Conservation (phyloP, 2,888 invertebrate genomes). For the Hedychridium roseum region DNA sequence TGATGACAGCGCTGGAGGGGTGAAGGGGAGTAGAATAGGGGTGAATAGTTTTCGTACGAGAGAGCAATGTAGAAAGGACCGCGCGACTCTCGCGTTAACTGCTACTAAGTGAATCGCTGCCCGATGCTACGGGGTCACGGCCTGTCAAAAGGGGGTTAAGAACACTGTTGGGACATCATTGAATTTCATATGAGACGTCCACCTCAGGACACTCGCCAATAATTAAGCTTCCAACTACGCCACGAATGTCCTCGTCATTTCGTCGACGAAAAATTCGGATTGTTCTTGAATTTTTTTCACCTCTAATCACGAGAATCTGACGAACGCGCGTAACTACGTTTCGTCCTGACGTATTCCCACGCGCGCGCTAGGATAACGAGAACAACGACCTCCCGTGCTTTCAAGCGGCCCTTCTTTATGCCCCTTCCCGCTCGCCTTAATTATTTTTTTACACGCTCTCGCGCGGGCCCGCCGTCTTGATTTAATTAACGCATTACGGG, state of each 20-base stretch:
- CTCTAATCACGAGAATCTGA: no score
- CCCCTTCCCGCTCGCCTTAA: slow-evolving; percentile 28
- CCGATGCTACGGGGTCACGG: slow-evolving; percentile 43
- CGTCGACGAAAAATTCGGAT: no score
- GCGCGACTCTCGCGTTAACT: slow-evolving; percentile 47
- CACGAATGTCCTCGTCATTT: no score
- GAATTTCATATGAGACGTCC: slow-evolving; percentile 35
- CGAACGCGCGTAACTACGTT: no score
- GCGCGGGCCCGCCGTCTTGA: slow-evolving; percentile 35
- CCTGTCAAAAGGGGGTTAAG: slow-evolving; percentile 27
- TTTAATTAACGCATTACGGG: slow-evolving; percentile 36
- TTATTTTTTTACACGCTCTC: slow-evolving; percentile 37
- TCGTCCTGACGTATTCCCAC: no score
- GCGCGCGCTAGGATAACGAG: no score
- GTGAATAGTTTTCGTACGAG: slow-evolving; percentile 28
- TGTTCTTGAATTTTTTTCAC: no score
- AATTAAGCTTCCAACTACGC: no score
- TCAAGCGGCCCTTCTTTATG: slow-evolving; percentile 24
- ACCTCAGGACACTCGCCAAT: no score
- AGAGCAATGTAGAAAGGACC: slow-evolving; percentile 17
- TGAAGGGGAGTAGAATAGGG: slow-evolving; percentile 15
- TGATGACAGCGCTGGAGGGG: slow-evolving; percentile 1
- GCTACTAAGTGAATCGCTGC: slow-evolving; percentile 56
- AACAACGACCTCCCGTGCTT: no score
- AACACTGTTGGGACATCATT: slow-evolving; percentile 36